Conservation (phyloP, 2,113 vertebrate species). For the Rhea pennata region DNA sequence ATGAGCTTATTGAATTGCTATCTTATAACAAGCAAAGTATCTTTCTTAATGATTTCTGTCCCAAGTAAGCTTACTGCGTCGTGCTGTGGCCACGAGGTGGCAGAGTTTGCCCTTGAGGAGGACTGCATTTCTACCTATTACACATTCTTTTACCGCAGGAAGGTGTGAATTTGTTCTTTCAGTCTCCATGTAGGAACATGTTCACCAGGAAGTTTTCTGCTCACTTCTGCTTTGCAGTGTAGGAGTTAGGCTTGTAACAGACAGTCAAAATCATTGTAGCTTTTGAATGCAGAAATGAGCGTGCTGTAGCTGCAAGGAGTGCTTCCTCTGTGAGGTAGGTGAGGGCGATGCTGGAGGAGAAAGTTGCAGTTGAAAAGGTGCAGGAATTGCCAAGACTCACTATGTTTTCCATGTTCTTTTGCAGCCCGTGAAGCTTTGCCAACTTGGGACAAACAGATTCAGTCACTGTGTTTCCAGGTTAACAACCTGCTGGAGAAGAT, state of each 20-base stretch:
- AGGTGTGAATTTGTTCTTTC: not conserved
- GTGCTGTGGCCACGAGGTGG: conserved; percentile 18
- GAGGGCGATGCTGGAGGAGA: not conserved
- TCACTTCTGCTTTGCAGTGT: not conserved
- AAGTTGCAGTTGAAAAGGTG: not conserved
- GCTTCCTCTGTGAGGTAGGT: not conserved
- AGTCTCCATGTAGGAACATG: not conserved
- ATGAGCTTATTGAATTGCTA: not conserved
- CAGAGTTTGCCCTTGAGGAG: not conserved
- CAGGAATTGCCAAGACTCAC: not conserved
- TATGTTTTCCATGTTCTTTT: not conserved
- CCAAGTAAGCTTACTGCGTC: fast-evolving
- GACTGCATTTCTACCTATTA: fast-evolving
- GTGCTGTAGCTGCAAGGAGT: not conserved
- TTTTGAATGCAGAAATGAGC: not conserved
- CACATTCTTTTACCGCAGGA: not conserved
- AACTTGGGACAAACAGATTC: conserved; percentile 99
- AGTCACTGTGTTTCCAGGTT: conserved; percentile 98
- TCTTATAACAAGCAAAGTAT: not conserved
- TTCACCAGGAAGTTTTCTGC: not conserved
- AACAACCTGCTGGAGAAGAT: conserved; percentile 99
- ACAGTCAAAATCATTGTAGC: not conserved
- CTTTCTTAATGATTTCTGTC: not conserved
- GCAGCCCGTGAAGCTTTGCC: conserved; percentile 96
- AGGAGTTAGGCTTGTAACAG: not conserved